Base-by-base conservation (phyloP, 2,888 invertebrate species). In the Strigamia maritima region DNA sequence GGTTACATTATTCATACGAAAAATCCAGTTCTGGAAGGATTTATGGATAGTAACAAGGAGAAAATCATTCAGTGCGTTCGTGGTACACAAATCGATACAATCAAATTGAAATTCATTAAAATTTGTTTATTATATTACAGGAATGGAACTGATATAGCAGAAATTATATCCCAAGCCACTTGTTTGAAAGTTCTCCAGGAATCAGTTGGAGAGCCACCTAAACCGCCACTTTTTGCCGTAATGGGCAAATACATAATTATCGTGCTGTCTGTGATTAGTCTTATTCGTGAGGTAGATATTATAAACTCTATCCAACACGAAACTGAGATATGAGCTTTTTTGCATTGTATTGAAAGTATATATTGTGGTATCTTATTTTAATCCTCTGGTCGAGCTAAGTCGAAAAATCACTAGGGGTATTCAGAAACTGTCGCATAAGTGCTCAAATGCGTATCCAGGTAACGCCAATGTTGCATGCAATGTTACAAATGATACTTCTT, bases 251-350 rank as follows among this genome's bases (percentile, higher is more conserved):
- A 74, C 14, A 82, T 86, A 76, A 85, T 87, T 78, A 85, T 87
- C 38, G 83, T 84, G 2, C 82, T 88, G 78, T 85, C 86, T 3
- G 84, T 83, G 0, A 82, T 86, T 80, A 86, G 87, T 82, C 80
- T 87, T 35, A 79, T 87, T 12, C 84, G 86, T 83, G 88, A 88
- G 84, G 86, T 87, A 81, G 28, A 70, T 60, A 12, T 6, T 22
- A 60, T 0, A 4, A 22, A 7, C 60, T n/a, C n/a, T n/a, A n/a
- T n/a, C n/a, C n/a, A n/a, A n/a, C n/a, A n/a, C n/a, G n/a, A n/a
- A n/a, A n/a, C n/a, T n/a, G n/a, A n/a, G n/a, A n/a, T n/a, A n/a
- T n/a, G n/a, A n/a, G n/a, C n/a, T n/a, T n/a, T n/a, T n/a, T n/a
- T n/a, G n/a, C n/a, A n/a, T n/a, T n/a, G n/a, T n/a, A n/a, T n/a